Base-by-base conservation (phyloP, 2,113 vertebrate genomes). In the Panthera tigris region DNA sequence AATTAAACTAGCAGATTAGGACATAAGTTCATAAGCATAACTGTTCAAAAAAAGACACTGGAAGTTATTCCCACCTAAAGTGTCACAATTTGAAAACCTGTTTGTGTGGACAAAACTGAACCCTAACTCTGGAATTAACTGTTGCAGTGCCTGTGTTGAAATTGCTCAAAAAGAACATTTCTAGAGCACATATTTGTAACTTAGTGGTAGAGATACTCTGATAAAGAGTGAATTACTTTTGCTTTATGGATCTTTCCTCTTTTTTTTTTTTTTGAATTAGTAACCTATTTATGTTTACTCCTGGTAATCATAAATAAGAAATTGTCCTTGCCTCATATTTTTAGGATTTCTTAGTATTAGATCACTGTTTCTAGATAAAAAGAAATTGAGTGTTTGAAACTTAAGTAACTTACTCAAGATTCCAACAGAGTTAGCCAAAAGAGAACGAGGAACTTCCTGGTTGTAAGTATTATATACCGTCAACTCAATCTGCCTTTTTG, bases 291-390 rank as follows among this genome's bases (percentile, higher is more conserved):
- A 27, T 88, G 18, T 61, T 18, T 78, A 50, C 29, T 73, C 25
- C 68, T 87, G 15, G 63, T 33, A 31, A 65, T 76, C 27, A 52
- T 8, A 68, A 13, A 81, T 25, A 76, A 61, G 27, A 95, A 92
- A 84, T 88, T 12, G 31, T 57, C 36, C 36, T 61, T 45, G 25
- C 73, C 68, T 91, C 19, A 0, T 57, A 31, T 91, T 93, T 57
- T 68, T 41, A 92, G 57, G 21, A 36, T 86, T 95, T 82, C 81
- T 96, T 76, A 39, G 10, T 39, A 71, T 68, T 71, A 88, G 41
- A 45, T 89, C 68, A 96, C 71, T 94, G 78, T 91, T 82, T 86
- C 45, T 41, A 80, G 63, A 57, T 89, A 39, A 66, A 96, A 96
- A 74, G 94, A 91, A 94, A 55, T 61, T 31, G 3, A 85, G 10